Evolutionary conservation across 2,888 invertebrate genomes (phyloP).

Genomic region (Phengaris alcon): DNA sequence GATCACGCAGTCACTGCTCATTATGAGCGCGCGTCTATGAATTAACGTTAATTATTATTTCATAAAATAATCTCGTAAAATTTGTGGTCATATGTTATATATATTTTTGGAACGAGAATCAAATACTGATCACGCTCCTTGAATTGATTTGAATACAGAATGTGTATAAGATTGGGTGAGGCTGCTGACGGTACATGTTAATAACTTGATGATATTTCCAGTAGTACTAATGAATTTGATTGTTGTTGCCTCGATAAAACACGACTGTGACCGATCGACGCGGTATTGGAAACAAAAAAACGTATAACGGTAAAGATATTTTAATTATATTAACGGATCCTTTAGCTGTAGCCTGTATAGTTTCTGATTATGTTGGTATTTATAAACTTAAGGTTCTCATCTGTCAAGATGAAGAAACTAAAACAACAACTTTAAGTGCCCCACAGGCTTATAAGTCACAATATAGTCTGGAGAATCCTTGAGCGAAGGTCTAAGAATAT

Average conservation of each 20-base stretch:
- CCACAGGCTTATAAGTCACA: background rate
- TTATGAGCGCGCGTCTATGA: too few relatives aligned
- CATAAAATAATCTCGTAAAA: too few relatives aligned
- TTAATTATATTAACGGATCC: slow-evolving; percentile 10
- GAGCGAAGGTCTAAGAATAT: background rate
- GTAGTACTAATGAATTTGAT: slow-evolving; percentile 29
- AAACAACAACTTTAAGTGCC: background rate
- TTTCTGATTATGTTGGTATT: background rate
- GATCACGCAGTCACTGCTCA: too few relatives aligned
- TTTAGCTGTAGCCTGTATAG: background rate
- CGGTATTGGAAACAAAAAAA: slow-evolving; percentile 2
- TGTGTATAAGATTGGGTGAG: too few relatives aligned
- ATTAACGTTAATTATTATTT: too few relatives aligned
- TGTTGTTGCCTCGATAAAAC: slow-evolving; percentile 25
- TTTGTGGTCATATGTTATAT: too few relatives aligned
- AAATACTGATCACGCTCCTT: too few relatives aligned
- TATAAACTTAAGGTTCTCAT: background rate
- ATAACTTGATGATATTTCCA: slow-evolving; percentile 34
- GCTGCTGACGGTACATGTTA: slow-evolving; percentile 29
- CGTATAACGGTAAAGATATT: background rate
- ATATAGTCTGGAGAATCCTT: background rate
- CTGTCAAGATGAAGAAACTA: background rate
- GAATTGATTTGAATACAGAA: too few relatives aligned
- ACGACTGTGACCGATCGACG: slow-evolving; percentile 16
- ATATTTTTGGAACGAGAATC: too few relatives aligned